Base-by-base conservation (phyloP, 37 sponge, comb jelly and placozoan species). In the Agelas oroides region DNA sequence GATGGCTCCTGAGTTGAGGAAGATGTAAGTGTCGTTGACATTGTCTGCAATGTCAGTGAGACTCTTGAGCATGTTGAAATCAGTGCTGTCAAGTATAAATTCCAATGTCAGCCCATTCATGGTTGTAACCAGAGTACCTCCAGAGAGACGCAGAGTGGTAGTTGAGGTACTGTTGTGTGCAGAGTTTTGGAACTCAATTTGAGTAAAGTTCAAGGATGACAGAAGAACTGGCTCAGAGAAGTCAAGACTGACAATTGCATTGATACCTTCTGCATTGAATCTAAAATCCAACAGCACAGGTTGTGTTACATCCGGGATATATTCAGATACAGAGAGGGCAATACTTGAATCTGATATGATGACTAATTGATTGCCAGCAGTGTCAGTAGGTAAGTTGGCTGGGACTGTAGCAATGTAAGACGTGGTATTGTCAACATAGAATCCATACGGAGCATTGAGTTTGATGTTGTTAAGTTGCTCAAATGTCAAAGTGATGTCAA, bases 201-300 rank as follows among this genome's bases (percentile, higher is more conserved):
- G 58, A 34, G 87, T 86, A 21, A 53, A 46, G 16, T 83, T 55
- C 66, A 95, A 67, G 37, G 89, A 78, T 17, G n/a, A 14, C 18
- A 72, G 27, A 31, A 71, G 37, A 11, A 95, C 84, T 34, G 93
- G 86, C 68, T 95, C 96, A 33, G 90, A 87, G 75, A 95, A 95
- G 0, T 58, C 70, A 36, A 89, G 75, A 19, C 71, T 71, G 0
- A 95, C 56, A 23, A 85, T 33, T 31, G 66, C 93, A 40, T 77
- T 34, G 25, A 25, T 35, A 25, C 86, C 80, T 19, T 53, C n/a
- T n/a, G 63, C 67, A 59, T 85, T 38, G 46, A 92, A 67, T 25
- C 56, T 62, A 75, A 95, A 92, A 60, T 71, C 70, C 13, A 39
- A 46, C 52, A 95, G 70, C 1, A 74, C 59, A 41, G 93, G 93